Evolutionary conservation across 2,888 invertebrate genomes (phyloP), one percentile per base, ranked within the genome.

Genomic region (Trichogramma evanescens): DNA sequence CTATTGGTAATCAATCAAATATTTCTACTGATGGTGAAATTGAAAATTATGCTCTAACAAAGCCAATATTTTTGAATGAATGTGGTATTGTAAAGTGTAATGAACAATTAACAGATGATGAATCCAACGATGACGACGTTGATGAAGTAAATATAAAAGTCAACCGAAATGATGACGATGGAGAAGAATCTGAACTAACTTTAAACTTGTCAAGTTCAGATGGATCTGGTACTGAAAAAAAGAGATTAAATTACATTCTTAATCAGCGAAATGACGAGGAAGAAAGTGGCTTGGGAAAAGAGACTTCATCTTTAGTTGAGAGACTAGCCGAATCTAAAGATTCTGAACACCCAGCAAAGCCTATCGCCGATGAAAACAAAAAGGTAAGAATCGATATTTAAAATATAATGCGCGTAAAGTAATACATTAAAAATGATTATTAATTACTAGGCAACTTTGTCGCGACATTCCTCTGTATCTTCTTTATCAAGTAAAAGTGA

Each of bases 101-200:
- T 13, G 63, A 63, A 2, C 43, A 50, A 4, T 13, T 48, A 26
- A 61, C 66, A 5, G 65, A 65, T 10, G 63, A 59, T 4, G 69
- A 70, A 42, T 71, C 71, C 6, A 71, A 71, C 7, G 71, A 72
- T 53, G 72, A 72, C 45, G 70, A 72, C 42, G 58, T 58, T 10
- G 52, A n/a, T 40, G 59, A 52, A 10, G 9, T 41, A 7, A 39
- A 42, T 5, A 50, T 26, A 6, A 55, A 40, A 39, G 40, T 39
- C 41, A 26, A 40, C 2, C 10, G n/a, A 26, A 13, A 43, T 40
- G 56, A 54, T 10, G 8, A 53, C 26, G 41, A 63, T 4, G 57
- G 58, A 9, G 59, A 48, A 9, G 50, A 59, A 4, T 53, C 5
- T 54, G 56, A 58, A 10, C 43, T 64, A 7, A 58, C 52, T 1